Evolutionary conservation across 1,140 invertebrate species (phyloP), one percentile per base, ranked within the genome.

Genomic region (Meloidogyne floridensis): DNA sequence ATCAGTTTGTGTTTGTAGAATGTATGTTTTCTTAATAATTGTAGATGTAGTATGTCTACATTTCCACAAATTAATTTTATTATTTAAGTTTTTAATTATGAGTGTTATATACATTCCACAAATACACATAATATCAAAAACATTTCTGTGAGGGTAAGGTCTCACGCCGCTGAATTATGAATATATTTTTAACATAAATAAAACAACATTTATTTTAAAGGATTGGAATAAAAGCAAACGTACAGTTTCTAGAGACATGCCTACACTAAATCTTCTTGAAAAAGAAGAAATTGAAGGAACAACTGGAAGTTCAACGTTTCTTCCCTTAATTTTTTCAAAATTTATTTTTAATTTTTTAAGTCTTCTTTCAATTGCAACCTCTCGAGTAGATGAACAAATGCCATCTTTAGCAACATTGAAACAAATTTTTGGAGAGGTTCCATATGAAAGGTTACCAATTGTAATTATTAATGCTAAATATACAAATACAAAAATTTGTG

Each of bases 401-500:
- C 88, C 88, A 2, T 81, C 85, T 9, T 56, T 83, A 15, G 86
- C 89, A 71, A 89, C 84, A 18, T 47, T 89, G 51, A 84, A 81
- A 51, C 71, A 86, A 74, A 32, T 81, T 32, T 88, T 90, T 79
- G 74, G 86, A 72, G 87, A 88, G 9, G 81, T 87, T 69, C 70
- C 85, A 8, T 89, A 80, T 79, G 70, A 80, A 8, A 84, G 90
- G 42, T 72, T 89, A 71, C 88, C 88, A 8, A 85, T 90, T 32
- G 85, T 85, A 51, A 83, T 86, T 70, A 88, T 89, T 69, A 90
- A 89, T 80, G 86, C 88, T 10, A 88, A 87, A 5, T 83, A 84
- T 51, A 89, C 90, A 77, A 89, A 89, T 70, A 89, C 88, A 56
- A 72, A 89, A 4, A 83, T 89, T 20, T 79, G 82, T 13, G 84